These are phyloP conservation scores for Dastarcus helophoroides DNA, from an alignment of 2,888 invertebrate species.

Conservation along the genomic window DNA sequence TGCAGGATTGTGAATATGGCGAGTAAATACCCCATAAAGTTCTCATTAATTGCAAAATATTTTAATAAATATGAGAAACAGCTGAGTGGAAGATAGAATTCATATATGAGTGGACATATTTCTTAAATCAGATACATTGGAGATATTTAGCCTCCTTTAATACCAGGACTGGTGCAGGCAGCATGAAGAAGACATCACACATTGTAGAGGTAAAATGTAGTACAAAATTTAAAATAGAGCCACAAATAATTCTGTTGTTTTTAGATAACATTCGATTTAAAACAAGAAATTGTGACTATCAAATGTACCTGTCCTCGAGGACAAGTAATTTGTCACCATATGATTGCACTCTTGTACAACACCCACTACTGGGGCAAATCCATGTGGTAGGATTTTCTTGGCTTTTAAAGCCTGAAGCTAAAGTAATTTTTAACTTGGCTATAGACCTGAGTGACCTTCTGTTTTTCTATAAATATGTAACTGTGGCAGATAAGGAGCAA, in stretches of 20 bases:
- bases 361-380: no score
- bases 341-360: conserved; percentile 6
- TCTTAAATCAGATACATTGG: conserved; percentile 4
- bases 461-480: conserved; percentile 8
- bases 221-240: background rate
- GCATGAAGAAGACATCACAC: conserved; percentile 9
- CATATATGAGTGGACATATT: conserved; percentile 10
- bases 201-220: conserved; percentile 5
- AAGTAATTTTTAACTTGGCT: conserved; percentile 4
- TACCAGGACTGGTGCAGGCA: conserved; percentile 9
- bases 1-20: no score
- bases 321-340: conserved; percentile 9
- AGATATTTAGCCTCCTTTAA: conserved; percentile 6
- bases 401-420: conserved; percentile 9
- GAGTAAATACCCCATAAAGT: no score
- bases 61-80: no score
- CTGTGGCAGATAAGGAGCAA: conserved; percentile 4
- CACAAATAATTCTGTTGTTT: background rate
- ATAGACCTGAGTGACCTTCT: conserved; percentile 7
- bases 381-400: conserved; percentile 12
- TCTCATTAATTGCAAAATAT: no score
- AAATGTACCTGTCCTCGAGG: conserved; percentile 9
- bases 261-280: conserved; percentile 1
- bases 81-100: conserved; percentile 10
- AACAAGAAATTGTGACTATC: conserved; percentile 4